Base-by-base conservation (phyloP, 2,797 vertebrate genomes). In the Margarornis squamiger region DNA sequence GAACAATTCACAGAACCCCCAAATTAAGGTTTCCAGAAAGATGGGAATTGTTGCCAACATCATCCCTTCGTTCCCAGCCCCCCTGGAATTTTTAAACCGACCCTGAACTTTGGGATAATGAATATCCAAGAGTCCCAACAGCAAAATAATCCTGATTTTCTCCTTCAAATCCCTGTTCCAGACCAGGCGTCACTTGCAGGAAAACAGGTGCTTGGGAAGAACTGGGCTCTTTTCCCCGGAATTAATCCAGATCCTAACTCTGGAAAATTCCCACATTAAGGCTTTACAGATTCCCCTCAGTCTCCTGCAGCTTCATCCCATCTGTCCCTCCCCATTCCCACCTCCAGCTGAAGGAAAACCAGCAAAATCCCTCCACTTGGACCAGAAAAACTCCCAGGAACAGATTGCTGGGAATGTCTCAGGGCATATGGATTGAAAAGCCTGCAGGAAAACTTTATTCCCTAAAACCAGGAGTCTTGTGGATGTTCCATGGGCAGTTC, bases 271-370 rank as follows among this genome's bases (percentile, higher is more conserved):
- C 74, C 70, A 66, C 61, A 63, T 59, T 75, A 81, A 91, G 81
- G 90, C 84, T 45, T 75, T 58, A 8, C 83, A 81, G 49, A 89
- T 67, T 92, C 73, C 43, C 62, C 85, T 90, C 63, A 78, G 67
- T 82, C 49, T 91, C 57, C 78, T 52, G 84, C 20, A 6, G 46
- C 71, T 92, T 88, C 67, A 91, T 81, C 95, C 92, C 89, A 82
- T 74, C 71, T 39, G 66, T 34, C 65, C 87, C 89, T 89, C 57
- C 58, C 82, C 68, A 90, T 68, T 93, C 68, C 75, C 66, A 92
- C 49, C 78, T 55, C 51, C 54, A 88, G 49, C 83, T 54, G 59
- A 74, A 32, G 57, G 57, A 84, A 73, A 62, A 32, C 57, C 41
- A 73, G 57, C 82, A 16, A 85, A 39, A 71, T 10, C 67, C 79